Conservation (phyloP, 2,113 vertebrate genomes). For the Physeter macrocephalus region DNA sequence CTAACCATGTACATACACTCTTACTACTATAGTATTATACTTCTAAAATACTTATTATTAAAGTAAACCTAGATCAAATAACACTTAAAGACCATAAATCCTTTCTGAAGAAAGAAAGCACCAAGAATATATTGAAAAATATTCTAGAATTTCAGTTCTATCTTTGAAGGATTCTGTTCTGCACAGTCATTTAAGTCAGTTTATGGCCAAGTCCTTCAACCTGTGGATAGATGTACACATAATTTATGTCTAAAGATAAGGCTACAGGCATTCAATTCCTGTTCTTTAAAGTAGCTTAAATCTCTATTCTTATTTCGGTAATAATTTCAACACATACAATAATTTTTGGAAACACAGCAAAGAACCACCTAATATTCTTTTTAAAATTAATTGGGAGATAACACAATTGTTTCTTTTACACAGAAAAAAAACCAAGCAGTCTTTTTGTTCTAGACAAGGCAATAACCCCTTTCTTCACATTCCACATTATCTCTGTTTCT, state of each 20-base stretch:
- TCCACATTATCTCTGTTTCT: not conserved
- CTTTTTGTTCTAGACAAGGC: not conserved
- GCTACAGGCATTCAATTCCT: not conserved
- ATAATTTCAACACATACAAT: not conserved
- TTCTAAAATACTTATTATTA: not conserved
- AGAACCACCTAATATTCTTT: slow-evolving; percentile 22
- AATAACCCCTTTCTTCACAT: not conserved
- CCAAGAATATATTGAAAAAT: not conserved
- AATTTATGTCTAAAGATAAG: not conserved
- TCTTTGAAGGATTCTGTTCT: not conserved
- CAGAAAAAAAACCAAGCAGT: not conserved
- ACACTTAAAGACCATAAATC: not conserved
- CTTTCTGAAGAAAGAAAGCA: slow-evolving; percentile 6
- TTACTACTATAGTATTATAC: not conserved
- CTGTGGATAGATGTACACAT: not conserved
- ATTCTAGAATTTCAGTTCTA: not conserved
- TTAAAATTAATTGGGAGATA: not conserved
- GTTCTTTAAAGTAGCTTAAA: slow-evolving; percentile 19
- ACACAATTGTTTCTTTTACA: not conserved
- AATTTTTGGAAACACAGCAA: not conserved
- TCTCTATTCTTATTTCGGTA: not conserved
- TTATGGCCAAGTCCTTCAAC: not conserved
- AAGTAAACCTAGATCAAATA: not conserved
- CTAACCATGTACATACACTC: not conserved
- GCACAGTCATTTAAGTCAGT: not conserved